Conservation (phyloP, 2,113 vertebrate genomes). For the Lathamus discolor region DNA sequence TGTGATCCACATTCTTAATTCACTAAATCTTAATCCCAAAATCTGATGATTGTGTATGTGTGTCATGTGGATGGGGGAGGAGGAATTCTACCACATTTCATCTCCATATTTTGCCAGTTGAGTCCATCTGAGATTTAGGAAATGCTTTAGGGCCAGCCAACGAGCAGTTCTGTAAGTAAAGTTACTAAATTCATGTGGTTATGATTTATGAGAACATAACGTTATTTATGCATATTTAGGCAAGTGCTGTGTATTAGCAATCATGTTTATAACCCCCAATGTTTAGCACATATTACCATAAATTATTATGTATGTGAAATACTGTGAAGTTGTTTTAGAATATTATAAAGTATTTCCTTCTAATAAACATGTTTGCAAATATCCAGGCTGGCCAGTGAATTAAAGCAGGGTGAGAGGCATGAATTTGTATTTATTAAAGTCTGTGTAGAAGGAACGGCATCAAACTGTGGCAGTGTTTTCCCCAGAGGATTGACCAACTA, state of each 20-base stretch:
- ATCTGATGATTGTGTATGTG: neutral
- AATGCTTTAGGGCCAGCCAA: neutral
- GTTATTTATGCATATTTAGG: slow-evolving; percentile 37
- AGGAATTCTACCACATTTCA: neutral
- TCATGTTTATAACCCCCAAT: slow-evolving; percentile 1
- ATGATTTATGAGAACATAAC: neutral
- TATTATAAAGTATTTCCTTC: slow-evolving; percentile 9
- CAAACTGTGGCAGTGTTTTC: neutral
- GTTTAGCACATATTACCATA: slow-evolving; percentile 32
- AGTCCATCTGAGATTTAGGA: neutral
- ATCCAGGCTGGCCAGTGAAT: neutral
- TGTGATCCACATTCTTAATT: slow-evolving; percentile 14
- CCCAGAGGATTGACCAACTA: neutral
- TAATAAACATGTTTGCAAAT: slow-evolving; percentile 23
- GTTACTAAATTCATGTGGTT: neutral
- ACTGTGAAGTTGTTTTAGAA: neutral
- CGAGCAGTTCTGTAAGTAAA: neutral
- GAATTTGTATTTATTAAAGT: neutral
- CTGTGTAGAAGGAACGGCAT: neutral
- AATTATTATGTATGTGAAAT: slow-evolving; percentile 33
- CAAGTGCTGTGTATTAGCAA: slow-evolving; percentile 18
- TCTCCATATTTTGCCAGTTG: neutral
- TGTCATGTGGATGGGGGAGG: neutral
- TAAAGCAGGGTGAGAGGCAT: neutral
- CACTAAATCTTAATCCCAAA: neutral